Conservation (phyloP, 2,113 vertebrate genomes). For the Zosterops borbonicus region DNA sequence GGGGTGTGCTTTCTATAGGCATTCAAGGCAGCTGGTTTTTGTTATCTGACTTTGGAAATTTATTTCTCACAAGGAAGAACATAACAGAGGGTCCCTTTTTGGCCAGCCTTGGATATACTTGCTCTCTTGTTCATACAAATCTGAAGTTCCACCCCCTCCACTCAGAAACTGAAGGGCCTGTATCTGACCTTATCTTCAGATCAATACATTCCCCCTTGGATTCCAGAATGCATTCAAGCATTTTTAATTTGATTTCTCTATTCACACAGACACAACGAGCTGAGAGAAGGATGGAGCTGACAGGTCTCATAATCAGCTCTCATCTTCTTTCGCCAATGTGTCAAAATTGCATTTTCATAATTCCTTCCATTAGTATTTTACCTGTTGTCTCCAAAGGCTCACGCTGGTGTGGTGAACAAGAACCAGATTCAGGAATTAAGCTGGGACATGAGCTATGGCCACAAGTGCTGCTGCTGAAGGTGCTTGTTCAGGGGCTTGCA, state of each 20-base stretch:
- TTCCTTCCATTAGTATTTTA: constrained; percentile 10
- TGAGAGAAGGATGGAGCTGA: constrained; percentile 24
- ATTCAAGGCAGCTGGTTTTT: neutral
- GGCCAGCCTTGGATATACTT: neutral
- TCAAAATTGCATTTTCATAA: constrained; percentile 38
- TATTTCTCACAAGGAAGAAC: neutral
- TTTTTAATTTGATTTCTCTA: constrained; percentile 61
- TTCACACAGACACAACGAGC: neutral
- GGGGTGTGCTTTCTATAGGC: neutral
- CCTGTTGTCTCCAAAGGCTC: neutral
- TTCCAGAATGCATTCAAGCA: neutral
- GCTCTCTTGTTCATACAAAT: neutral
- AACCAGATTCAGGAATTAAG: neutral
- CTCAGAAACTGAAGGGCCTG: neutral
- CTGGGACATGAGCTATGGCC: too few species aligned
- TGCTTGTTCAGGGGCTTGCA: neutral
- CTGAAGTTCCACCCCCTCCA: neutral
- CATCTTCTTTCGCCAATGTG: neutral
- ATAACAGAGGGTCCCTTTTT: neutral
- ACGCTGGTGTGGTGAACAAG: neutral
- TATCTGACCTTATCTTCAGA: neutral
- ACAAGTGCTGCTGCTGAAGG: accelerated
- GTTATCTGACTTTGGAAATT: neutral
- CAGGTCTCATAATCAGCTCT: constrained; percentile 39
- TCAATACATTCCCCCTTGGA: neutral